Evolutionary conservation across 2,888 invertebrate species (phyloP), one percentile per base, ranked within the genome.

Genomic region (Bhutanitis thaidina): DNA sequence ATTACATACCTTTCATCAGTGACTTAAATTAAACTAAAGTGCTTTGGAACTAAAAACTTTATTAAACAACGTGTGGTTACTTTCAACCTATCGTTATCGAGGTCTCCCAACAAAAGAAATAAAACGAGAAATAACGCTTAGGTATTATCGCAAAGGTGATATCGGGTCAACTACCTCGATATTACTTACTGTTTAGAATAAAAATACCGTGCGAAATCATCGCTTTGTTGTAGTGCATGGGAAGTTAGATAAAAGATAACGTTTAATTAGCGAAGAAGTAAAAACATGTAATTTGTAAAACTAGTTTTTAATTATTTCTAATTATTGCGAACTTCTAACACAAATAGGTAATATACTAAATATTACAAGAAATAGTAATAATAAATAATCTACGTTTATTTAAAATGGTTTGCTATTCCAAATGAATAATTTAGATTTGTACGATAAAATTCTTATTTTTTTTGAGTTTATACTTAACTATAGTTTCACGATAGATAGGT

Each of bases 51-150:
- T n/a, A n/a, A n/a, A n/a, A n/a, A n/a, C n/a, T n/a, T n/a, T n/a
- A n/a, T n/a, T n/a, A n/a, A n/a, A n/a, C n/a, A n/a, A n/a, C n/a
- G n/a, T n/a, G n/a, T n/a, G n/a, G n/a, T n/a, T n/a, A n/a, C n/a
- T n/a, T n/a, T n/a, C n/a, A n/a, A n/a, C n/a, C n/a, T n/a, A n/a
- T n/a, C n/a, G n/a, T n/a, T n/a, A n/a, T n/a, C n/a, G n/a, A n/a
- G 38, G 43, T 52, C 48, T 56, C 54, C 57, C 47, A 71, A 74
- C 74, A 74, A 74, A 71, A 74, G 68, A 74, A 80, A 74, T 69
- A 61, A 54, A 62, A 65, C 66, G 60, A 65, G 68, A 68, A 73
- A 66, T 71, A 61, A 54, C 43, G 54, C 47, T 58, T 60, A 20
- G 20, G 20, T 20, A 67, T 75, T 81, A 82, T 81, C 80, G 73